Percentiles rank a stretch among this genome's conserved stretches.
These are phyloP conservation scores for Cotesia chilonis DNA, from an alignment of 1,140 invertebrate genomes.

Conservation along the genomic window DNA sequence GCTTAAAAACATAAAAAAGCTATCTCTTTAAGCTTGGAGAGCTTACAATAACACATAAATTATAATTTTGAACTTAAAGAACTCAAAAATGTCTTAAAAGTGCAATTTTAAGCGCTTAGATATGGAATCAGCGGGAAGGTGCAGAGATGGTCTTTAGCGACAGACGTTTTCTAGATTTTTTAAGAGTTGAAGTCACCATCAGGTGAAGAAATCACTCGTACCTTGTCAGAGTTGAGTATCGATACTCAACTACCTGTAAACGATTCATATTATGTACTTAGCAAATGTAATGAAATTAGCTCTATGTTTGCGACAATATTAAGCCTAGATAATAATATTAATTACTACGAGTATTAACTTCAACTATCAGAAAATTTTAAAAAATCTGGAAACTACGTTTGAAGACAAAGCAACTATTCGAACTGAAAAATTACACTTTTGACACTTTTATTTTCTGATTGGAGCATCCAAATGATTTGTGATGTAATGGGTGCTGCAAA, in stretches of 20 bases:
- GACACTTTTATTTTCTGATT: conserved; percentile 19
- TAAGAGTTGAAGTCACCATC: conserved; percentile 20
- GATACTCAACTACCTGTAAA: conserved; percentile 31
- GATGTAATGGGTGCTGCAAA: no score
- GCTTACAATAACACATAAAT: no score
- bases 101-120: no score
- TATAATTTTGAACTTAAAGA: no score
- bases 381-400: conserved; percentile 28
- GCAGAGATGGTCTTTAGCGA: not conserved
- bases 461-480: no score
- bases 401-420: conserved; percentile 21
- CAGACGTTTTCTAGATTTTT: conserved; percentile 10
- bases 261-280: conserved; percentile 9
- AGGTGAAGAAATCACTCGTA: conserved; percentile 26
- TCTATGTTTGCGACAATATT: conserved; percentile 26
- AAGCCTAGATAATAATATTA: conserved; percentile 15
- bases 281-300: conserved; percentile 31
- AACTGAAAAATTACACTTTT: conserved; percentile 29
- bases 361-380: conserved; percentile 22
- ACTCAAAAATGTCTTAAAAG: no score
- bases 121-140: no score
- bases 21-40: no score
- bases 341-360: conserved; percentile 17
- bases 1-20: no score
- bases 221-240: conserved; percentile 27